These are phyloP conservation scores for Seira musarum DNA, from an alignment of 2,888 invertebrate species.

Conservation along the genomic window DNA sequence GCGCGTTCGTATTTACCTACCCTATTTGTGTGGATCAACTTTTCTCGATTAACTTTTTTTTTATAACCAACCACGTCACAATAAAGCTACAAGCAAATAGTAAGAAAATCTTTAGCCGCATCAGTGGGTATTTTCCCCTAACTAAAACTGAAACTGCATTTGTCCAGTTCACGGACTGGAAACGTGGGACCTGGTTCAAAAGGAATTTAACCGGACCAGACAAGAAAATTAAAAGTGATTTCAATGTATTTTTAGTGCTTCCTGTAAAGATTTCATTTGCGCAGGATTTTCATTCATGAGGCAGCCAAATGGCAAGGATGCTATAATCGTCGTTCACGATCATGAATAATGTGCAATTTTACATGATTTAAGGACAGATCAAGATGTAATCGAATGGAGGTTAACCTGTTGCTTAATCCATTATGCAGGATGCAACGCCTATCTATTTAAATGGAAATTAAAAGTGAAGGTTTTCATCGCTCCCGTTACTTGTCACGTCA, in stretches of 20 bases:
- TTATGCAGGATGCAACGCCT: not conserved
- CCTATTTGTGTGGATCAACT: not conserved
- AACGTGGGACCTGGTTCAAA: too few relatives aligned
- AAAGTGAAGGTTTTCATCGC: not conserved
- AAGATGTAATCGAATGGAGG: not conserved
- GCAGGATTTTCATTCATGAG: not conserved
- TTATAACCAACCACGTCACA: not conserved
- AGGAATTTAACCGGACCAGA: too few relatives aligned
- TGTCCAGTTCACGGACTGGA: not conserved
- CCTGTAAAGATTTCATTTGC: not conserved
- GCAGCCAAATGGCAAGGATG: not conserved
- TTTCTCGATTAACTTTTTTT: not conserved
- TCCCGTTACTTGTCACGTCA: not conserved
- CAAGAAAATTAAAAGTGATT: not conserved
- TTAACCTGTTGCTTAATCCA: not conserved
- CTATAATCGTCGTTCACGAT: not conserved
- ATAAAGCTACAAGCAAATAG: not conserved
- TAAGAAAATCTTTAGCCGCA: not conserved
- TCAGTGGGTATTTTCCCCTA: not conserved
- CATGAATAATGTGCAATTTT: too few relatives aligned
- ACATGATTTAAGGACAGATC: not conserved
- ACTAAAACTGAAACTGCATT: too few relatives aligned
- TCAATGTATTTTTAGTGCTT: not conserved
- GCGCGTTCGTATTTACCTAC: not conserved
- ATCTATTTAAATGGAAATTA: not conserved